Conservation (phyloP, 1,140 invertebrate genomes). For the Procambarus clarkii region DNA sequence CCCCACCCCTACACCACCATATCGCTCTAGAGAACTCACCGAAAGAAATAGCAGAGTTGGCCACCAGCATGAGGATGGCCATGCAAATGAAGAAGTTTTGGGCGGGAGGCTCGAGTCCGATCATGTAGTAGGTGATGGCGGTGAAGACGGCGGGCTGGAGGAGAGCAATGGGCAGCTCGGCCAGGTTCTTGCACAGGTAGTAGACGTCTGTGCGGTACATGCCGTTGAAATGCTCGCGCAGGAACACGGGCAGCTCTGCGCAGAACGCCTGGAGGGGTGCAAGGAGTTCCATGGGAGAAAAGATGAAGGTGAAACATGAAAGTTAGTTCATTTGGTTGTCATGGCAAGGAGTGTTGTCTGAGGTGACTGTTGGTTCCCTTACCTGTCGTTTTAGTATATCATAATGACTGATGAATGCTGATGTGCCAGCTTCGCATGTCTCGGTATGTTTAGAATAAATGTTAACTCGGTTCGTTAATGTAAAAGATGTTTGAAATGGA, state of each 20-base stretch:
- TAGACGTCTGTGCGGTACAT: constrained; percentile 74
- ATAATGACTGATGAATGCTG: no score
- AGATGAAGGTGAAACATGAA: not conserved
- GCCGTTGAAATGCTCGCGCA: constrained; percentile 73
- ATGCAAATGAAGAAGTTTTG: constrained; percentile 85
- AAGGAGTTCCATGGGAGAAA: not conserved
- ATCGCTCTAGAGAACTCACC: constrained; percentile 79
- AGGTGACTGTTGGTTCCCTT: no score
- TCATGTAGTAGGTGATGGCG: constrained; percentile 89
- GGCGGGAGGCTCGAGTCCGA: constrained; percentile 85
- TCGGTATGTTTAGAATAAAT: no score
- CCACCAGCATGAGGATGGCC: constrained; percentile 86
- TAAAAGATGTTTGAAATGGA: no score
- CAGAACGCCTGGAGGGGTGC: constrained; percentile 66
- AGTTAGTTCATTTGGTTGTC: no score
- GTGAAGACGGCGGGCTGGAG: constrained; percentile 90
- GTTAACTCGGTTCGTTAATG: no score
- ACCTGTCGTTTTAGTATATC: no score
- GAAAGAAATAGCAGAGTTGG: constrained; percentile 93
- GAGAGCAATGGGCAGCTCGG: constrained; percentile 84
- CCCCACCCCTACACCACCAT: no score
- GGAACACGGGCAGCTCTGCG: constrained; percentile 73
- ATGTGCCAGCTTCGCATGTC: no score
- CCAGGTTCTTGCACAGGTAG: constrained; percentile 81
- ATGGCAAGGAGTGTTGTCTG: no score